Base-by-base conservation (phyloP, 1,140 invertebrate species). In the Caenorhabditis inopinata region DNA sequence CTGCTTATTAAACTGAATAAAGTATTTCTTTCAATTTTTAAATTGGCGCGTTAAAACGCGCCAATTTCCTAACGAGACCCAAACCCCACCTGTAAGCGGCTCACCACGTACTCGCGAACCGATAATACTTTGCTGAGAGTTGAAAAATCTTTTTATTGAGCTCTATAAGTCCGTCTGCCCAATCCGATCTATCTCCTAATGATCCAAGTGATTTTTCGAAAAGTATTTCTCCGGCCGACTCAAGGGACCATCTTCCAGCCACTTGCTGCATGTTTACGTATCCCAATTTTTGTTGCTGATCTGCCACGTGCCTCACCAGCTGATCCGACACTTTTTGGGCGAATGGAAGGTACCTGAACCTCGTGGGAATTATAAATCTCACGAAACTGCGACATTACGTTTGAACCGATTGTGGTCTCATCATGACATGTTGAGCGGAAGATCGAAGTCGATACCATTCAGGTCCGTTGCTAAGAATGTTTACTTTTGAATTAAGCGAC, bases 391-490 rank as follows among this genome's bases (percentile, higher is more conserved):
- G 38, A 5, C 11, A 0, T 32, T 58, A 75, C 62, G 53, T 75
- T 87, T 91, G 92, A 1, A 93, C 93, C 0, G 92, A 93, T 85
- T 92, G 91, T 3, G 94, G 93, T 82, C 93, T 92, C 82, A 94
- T 89, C 89, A 94, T 91, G n/a, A 93, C 91, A 87, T 94, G 93
- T 84, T 94, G 93, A n/a, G 94, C 93, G 89, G 93, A 92, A 32
- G 92, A 93, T 42, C 94, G 91, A 85, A 94, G 93, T 76, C 91
- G 90, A 85, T 93, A 93, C 94, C 94, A 95, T 82, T 92, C 92
- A 88, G 92, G 92, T 23, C 94, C 94, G 85, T 94, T 94, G n/a
- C 94, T 94, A n/a, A n/a, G n/a, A n/a, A n/a, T n/a, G n/a, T n/a
- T n/a, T n/a, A n/a, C n/a, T n/a, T n/a, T n/a, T n/a, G n/a, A n/a